Base-by-base conservation (phyloP, 2,888 invertebrate genomes). In the Pammene fasciana region DNA sequence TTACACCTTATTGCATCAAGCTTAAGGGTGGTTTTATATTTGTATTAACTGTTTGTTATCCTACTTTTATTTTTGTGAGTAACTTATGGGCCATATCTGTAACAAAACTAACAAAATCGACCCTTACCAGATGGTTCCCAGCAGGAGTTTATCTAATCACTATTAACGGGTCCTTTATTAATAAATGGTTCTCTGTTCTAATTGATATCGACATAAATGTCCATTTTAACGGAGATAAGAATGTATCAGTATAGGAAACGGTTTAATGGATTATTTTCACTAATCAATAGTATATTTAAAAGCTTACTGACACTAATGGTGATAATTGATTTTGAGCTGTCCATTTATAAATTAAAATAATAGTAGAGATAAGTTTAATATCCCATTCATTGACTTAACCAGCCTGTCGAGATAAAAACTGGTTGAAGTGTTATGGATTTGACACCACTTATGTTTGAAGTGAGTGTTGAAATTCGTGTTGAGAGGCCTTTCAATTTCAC, bases 131-230 rank as follows among this genome's bases (percentile, higher is more conserved):
- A 84, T 86, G 85, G 79, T 77, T 75, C 34, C 48, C 65, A 70
- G 68, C 61, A 38, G 61, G 79, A 77, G 73, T 75, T 75, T 77
- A 80, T 82, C 82, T 85, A 83, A 84, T 85, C 86, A 73, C 71
- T 64, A 70, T 70, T 67, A 73, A 74, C 77, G 76, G 81, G 80
- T 79, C 78, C 79, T 74, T 78, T 76, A 76, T 81, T 79, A 77
- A 59, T 60, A 60, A 54, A 75, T 77, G 75, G 74, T 75, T 71
- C 77, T 79, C 65, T 72, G 74, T 72, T 73, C 76, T 86, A 86
- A 86, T 86, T 84, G 84, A 81, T 80, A 79, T 74, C 68, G 76
- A 76, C 78, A 77, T 77, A 80, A 81, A 80, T 78, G 75, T 74
- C 64, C 76, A 75, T 74, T 74, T 74, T 71, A 72, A 74, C 67